Evolutionary conservation across 2,113 vertebrate genomes (phyloP), one percentile per base, ranked within the genome.

Genomic region (Prionailurus viverrinus): DNA sequence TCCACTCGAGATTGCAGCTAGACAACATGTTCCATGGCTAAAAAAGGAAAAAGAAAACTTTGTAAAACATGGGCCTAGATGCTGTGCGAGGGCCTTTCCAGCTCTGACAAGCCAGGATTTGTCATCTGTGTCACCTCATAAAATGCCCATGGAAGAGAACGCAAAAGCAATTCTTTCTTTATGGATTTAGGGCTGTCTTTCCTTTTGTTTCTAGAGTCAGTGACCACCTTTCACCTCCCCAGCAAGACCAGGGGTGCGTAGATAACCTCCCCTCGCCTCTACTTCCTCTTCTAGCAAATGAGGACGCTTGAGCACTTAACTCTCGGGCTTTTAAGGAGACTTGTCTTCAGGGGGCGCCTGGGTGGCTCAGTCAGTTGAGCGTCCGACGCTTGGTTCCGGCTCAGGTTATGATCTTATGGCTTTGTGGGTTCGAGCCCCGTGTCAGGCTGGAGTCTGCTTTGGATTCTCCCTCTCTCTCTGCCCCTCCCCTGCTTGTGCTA

Each of bases 81-180:
- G 71, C 21, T 81, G 7, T 19, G 27, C 66, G 6, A 94, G 55
- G 55, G 63, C 25, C 58, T 89, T 85, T 53, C 8, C 18, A 61
- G 58, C 14, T 95, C 74, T 29, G 36, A 53, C 33, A 80, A 51
- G 65, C 29, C n/a, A 85, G 61, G 41, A 45, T 33, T 74, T 51
- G 61, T 76, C 71, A 27, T 71, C 19, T 27, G 0, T 55, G 29
- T 83, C 12, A 80, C 48, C 33, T 29, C 65, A 25, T 33, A n/a
- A 92, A 84, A 90, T 71, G 55, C 14, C 25, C 11, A 21, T 8
- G 41, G 78, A 73, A 89, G 78, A 95, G 88, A 94, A 94, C 83
- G 41, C 83, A 92, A 73, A 95, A 81, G 1, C 10, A 13, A 45
- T 48, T 66, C 27, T 89, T 76, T 68, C 41, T 66, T 80, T 74